Evolutionary conservation across 2,888 invertebrate species (phyloP).

Genomic region (Drosophila suboccidentalis): DNA sequence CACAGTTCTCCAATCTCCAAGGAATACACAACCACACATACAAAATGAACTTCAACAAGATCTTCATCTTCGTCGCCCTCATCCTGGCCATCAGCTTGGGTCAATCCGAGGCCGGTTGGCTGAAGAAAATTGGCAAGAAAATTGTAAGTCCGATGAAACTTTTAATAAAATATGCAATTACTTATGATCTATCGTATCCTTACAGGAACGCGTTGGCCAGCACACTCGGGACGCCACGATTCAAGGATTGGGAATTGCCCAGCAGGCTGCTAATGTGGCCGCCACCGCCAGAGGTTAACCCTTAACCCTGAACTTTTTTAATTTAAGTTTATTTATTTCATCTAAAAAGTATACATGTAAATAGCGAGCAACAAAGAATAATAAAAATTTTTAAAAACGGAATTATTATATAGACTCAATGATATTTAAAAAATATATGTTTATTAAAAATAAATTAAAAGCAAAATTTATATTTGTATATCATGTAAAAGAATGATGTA

Average conservation of each 20-base stretch:
- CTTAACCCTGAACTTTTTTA: too few relatives aligned
- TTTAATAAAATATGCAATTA: not conserved
- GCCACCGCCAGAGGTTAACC: slow-evolving; percentile 62
- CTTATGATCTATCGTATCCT: not conserved
- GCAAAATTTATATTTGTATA: too few relatives aligned
- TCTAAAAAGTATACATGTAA: too few relatives aligned
- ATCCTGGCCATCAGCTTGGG: slow-evolving; percentile 67
- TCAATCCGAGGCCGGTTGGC: slow-evolving; percentile 79
- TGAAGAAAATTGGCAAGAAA: slow-evolving; percentile 79
- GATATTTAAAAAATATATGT: too few relatives aligned
- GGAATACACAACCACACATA: not conserved
- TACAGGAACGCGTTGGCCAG: slow-evolving; percentile 73
- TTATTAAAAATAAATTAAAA: too few relatives aligned
- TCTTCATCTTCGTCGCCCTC: slow-evolving; percentile 67
- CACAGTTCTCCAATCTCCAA: not conserved
- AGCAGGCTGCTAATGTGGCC: slow-evolving; percentile 77
- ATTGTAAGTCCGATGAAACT: slow-evolving; percentile 64
- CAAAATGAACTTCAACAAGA: slow-evolving; percentile 63
- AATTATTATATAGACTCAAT: too few relatives aligned
- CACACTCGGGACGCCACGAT: slow-evolving; percentile 78
- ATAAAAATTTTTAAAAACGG: too few relatives aligned
- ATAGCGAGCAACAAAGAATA: too few relatives aligned
- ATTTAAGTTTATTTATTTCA: too few relatives aligned
- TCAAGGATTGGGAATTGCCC: slow-evolving; percentile 67
- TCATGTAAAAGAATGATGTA: too few relatives aligned